These are phyloP conservation scores for Leptocoma aspasia DNA, from an alignment of 2,113 vertebrate species.

Conservation along the genomic window DNA sequence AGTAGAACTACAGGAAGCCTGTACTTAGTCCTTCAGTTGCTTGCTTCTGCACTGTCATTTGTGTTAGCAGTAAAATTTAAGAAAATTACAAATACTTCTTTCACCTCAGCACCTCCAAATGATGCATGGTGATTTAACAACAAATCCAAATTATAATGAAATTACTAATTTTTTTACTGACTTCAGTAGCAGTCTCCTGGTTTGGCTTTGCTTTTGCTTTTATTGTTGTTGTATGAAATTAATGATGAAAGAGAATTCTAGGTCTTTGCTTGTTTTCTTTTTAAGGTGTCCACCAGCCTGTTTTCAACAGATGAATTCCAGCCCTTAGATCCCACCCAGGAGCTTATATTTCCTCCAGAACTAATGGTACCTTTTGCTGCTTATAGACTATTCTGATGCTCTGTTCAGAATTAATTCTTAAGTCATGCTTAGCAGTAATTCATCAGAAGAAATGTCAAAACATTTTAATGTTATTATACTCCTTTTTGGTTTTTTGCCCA, in stretches of 20 bases:
- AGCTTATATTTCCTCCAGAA: conserved; percentile 85
- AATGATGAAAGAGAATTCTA: not conserved
- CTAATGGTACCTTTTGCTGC: conserved; percentile 67
- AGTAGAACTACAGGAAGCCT: not conserved
- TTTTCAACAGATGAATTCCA: conserved; percentile 74
- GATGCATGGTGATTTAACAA: not conserved
- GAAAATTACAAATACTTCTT: not conserved
- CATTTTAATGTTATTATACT: not conserved
- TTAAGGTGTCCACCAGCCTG: conserved; percentile 45
- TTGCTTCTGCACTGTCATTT: not conserved
- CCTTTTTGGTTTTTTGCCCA: not conserved
- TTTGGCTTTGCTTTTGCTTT: not conserved
- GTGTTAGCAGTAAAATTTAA: not conserved
- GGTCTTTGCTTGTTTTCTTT: not conserved
- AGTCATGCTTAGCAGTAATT: not conserved
- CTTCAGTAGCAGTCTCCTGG: not conserved
- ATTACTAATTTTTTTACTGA: not conserved
- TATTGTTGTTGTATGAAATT: not conserved
- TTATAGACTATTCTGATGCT: not conserved
- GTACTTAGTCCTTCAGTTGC: not conserved
- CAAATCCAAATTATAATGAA: not conserved
- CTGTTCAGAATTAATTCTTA: not conserved
- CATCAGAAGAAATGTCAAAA: not conserved
- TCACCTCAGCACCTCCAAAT: not conserved
- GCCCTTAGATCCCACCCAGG: conserved; percentile 80